phyloP scores from a whole-genome alignment of 2,113 vertebrate genomes.

The Perca fluviatilis region DNA sequence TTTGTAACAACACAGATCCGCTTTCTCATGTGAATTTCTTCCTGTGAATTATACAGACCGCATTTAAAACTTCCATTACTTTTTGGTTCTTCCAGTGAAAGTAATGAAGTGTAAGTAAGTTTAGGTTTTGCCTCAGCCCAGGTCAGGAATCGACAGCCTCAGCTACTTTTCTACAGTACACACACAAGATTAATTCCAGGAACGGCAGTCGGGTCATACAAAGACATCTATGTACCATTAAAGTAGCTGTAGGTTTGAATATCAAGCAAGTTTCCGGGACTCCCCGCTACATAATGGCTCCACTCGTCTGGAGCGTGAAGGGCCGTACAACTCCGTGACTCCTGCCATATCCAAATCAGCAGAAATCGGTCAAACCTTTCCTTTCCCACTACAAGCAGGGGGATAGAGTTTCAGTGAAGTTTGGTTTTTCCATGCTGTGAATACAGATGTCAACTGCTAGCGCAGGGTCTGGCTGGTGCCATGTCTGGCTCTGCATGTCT shows the following conservation, averaged over 20 bases:
- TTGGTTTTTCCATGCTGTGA: conserved; percentile 63
- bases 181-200: conserved; percentile 26
- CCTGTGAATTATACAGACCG: neutral
- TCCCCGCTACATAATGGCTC: conserved; percentile 17
- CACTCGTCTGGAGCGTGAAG: conserved; percentile 28
- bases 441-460: conserved; percentile 77
- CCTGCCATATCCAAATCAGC: conserved; percentile 55
- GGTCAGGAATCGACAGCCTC: conserved; percentile 20
- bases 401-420: conserved; percentile 65
- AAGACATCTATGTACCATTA: conserved; percentile 12
- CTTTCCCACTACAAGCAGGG: conserved; percentile 48
- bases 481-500: conserved; percentile 70
- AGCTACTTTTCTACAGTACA: conserved; percentile 16
- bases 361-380: conserved; percentile 60
- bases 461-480: conserved; percentile 66
- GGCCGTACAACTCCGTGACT: neutral
- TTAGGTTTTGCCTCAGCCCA: conserved; percentile 10
- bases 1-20: neutral
- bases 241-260: conserved; percentile 20
- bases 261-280: neutral
- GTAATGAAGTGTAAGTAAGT: neutral
- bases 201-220: neutral
- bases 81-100: conserved; percentile 24
- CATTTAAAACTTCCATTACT: conserved; percentile 6
- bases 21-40: neutral